Percentiles rank a stretch among this genome's conserved stretches.
These are phyloP conservation scores for Dendrolimus punctatus DNA, from an alignment of 1,140 invertebrate species.

Conservation along the genomic window DNA sequence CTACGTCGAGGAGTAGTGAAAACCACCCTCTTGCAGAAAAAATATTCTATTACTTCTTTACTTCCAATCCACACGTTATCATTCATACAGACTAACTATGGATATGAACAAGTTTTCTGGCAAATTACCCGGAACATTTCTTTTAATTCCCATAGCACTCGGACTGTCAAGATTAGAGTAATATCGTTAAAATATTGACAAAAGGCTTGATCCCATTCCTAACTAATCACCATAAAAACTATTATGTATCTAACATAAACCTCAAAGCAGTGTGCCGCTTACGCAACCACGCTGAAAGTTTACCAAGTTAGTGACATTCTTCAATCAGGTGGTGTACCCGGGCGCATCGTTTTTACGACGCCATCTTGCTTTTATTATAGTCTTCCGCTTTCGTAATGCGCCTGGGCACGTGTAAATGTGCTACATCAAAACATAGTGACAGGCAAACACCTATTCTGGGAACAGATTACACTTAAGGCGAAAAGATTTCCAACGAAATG, in stretches of 20 bases:
- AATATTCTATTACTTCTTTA: no score
- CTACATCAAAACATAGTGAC: constrained; percentile 16
- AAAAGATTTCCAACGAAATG: background rate
- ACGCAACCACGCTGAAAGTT: constrained; percentile 12
- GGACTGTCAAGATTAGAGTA: no score
- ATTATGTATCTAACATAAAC: constrained; percentile 2
- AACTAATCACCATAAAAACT: background rate
- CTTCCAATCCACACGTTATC: no score
- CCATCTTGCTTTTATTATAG: constrained; percentile 27
- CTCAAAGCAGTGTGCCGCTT: constrained; percentile 4
- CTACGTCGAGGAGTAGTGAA: no score
- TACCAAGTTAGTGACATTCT: constrained; percentile 20
- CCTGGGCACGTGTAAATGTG: constrained; percentile 17
- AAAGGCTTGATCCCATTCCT: no score
- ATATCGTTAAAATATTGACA: no score
- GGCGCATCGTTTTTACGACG: constrained; percentile 16
- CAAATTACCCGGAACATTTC: no score
- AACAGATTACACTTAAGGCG: background rate
- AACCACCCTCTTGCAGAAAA: no score
- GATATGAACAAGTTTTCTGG: no score
- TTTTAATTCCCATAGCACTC: no score
- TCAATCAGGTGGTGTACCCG: constrained; percentile 20
- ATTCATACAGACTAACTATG: no score
- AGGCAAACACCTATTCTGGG: constrained; percentile 2
- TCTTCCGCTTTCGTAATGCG: constrained; percentile 28